These are phyloP conservation scores for Choristoneura fumiferana DNA, from an alignment of 1,140 invertebrate species.

Conservation along the genomic window DNA sequence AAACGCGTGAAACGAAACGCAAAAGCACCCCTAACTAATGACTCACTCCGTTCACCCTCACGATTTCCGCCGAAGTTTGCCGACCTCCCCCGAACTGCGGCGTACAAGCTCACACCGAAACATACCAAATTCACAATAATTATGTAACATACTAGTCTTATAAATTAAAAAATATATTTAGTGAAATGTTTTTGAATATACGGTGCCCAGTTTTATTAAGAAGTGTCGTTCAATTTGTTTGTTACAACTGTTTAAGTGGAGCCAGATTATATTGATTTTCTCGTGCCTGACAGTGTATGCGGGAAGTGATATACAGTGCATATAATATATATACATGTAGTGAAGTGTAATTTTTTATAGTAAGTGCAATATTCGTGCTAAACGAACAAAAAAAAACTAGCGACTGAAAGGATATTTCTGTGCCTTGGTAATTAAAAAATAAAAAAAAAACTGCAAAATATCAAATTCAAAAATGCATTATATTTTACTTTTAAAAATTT, in stretches of 20 bases:
- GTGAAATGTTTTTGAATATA: slow-evolving; percentile 28
- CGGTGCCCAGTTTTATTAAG: slow-evolving; percentile 22
- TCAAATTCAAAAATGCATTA: neutral
- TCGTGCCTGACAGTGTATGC: slow-evolving; percentile 55
- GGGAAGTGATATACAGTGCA: slow-evolving; percentile 45
- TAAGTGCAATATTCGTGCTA: slow-evolving; percentile 39
- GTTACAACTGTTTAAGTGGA: neutral
- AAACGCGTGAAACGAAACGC: slow-evolving; percentile 52
- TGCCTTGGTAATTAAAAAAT: slow-evolving; percentile 30
- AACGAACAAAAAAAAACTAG: slow-evolving; percentile 13
- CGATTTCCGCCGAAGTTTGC: slow-evolving; percentile 31
- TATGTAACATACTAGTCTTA: slow-evolving; percentile 60
- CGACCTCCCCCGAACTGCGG: slow-evolving; percentile 43
- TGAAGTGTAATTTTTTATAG: slow-evolving; percentile 55
- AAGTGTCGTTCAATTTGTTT: slow-evolving; percentile 41
- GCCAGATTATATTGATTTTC: slow-evolving; percentile 64
- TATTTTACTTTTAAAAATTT: neutral
- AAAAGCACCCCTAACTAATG: slow-evolving; percentile 58
- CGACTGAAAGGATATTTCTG: slow-evolving; percentile 21
- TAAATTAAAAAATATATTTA: slow-evolving; percentile 30
- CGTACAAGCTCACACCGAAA: slow-evolving; percentile 48
- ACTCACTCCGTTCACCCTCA: slow-evolving; percentile 55
- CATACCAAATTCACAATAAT: slow-evolving; percentile 53
- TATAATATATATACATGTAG: slow-evolving; percentile 52
- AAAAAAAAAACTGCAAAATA: slow-evolving; percentile 11